Conservation (phyloP, 1,140 invertebrate species). For the Cephus cinctus region DNA sequence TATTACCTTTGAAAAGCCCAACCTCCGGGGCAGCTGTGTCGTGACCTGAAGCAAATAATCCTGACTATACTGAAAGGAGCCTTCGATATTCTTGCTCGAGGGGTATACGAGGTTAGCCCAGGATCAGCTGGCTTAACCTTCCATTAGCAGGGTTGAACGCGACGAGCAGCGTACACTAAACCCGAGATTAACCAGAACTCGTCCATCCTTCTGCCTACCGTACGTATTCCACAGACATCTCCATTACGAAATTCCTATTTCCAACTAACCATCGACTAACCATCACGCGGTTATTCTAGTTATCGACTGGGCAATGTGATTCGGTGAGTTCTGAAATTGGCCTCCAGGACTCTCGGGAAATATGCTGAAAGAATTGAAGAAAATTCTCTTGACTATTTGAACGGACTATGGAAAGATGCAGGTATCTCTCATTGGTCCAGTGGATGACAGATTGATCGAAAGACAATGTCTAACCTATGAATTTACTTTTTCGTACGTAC, state of each 20-base stretch:
- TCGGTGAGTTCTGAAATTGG: neutral
- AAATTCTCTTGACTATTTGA: too few species aligned
- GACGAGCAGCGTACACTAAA: slow-evolving; percentile 23
- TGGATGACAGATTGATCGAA: too few species aligned
- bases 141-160: slow-evolving; percentile 46
- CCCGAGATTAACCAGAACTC: slow-evolving; percentile 24
- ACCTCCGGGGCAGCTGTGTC: too few species aligned
- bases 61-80: neutral
- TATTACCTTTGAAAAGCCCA: too few species aligned
- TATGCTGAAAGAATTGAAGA: too few species aligned
- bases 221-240: slow-evolving; percentile 17
- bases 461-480: too few species aligned
- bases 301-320: too few species aligned
- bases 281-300: too few species aligned
- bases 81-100: neutral
- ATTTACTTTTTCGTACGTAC: too few species aligned
- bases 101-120: slow-evolving; percentile 39
- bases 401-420: too few species aligned
- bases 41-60: neutral
- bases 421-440: too few species aligned
- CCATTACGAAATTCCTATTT: slow-evolving; percentile 15
- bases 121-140: slow-evolving; percentile 51
- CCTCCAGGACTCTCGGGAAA: neutral
- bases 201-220: slow-evolving; percentile 9
- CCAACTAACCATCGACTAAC: too few species aligned